Evolutionary conservation across 2,113 vertebrate species (phyloP), one percentile per base, ranked within the genome.

Genomic region (Asarcornis scutulata): DNA sequence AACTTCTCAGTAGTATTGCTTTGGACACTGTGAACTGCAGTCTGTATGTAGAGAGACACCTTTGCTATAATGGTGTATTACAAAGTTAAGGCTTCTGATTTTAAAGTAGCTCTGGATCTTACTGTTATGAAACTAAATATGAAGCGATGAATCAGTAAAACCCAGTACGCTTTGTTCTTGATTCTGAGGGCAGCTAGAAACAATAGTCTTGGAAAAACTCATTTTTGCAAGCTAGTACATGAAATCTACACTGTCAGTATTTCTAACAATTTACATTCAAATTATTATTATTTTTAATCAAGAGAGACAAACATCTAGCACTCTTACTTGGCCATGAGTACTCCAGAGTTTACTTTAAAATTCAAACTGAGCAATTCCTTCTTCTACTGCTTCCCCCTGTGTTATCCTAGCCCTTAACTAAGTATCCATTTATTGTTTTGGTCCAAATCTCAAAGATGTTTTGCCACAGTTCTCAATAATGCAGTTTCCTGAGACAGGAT

Each of bases 31-130:
- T 3, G 2, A 86, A 67, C 27, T 81, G n/a, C 31, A 88, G 22
- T 40, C 13, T 17, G 1, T 10, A 0, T 18, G 81, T 10, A 31
- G 27, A 56, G 53, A 55, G 72, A 59, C 2, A 67, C 5, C 31
- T 77, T 63, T 88, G 38, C 29, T 31, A 25, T 44, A 53, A 34
- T 6, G 44, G 10, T 64, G 5, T 16, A 90, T 52, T 71, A 92
- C 67, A 94, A 86, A 17, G 55, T 74, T 50, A 88, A 94, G 67
- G 46, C 17, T 90, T 53, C 36, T 67, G 42, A 74, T 48, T 81
- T 79, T 71, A 74, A 71, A 86, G 46, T 29, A 38, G 11, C 38
- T 60, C 73, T 52, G 14, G 21, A 74, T 52, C 44, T 86, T 80
- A 73, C 16, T 42, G 12, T 50, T 67, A 32, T 31, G 17, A 72